Percentiles rank a stretch among this genome's conserved stretches.
phyloP scores from a whole-genome alignment of 2,113 vertebrate species.

The Gallinago paraguaiae region DNA sequence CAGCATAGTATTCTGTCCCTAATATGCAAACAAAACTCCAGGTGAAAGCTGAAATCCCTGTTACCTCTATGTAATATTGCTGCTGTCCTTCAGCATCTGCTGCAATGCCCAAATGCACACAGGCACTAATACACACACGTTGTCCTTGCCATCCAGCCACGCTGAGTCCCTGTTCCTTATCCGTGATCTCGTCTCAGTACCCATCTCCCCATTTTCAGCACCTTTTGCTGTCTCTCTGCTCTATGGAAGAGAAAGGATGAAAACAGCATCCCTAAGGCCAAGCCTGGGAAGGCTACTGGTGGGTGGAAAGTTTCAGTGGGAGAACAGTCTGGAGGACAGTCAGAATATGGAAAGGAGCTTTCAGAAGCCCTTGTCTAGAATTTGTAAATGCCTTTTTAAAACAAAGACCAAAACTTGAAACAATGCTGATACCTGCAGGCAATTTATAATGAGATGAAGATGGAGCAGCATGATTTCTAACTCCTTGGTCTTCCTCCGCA shows the following conservation, averaged over 20 bases:
- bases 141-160: not conserved
- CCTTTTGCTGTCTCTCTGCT: not conserved
- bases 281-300: not conserved
- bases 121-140: accelerated
- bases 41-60: not conserved
- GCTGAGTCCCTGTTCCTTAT: not conserved
- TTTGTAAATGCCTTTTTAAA: not conserved
- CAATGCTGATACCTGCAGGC: not conserved
- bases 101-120: not conserved
- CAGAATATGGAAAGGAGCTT: not conserved
- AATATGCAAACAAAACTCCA: not conserved
- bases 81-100: not conserved
- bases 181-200: not conserved
- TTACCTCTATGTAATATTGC: not conserved
- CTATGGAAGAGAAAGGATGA: not conserved
- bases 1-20: not conserved
- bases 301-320: not conserved
- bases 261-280: not conserved
- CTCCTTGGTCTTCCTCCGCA: not conserved
- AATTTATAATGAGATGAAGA: not conserved
- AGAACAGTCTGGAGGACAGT: not conserved
- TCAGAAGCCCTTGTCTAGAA: not conserved
- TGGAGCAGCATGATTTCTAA: not conserved
- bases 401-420: not conserved
- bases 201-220: not conserved